Evolutionary conservation across 2,113 vertebrate genomes (phyloP), one percentile per base, ranked within the genome.

Genomic region (Hymenochirus boettgeri): DNA sequence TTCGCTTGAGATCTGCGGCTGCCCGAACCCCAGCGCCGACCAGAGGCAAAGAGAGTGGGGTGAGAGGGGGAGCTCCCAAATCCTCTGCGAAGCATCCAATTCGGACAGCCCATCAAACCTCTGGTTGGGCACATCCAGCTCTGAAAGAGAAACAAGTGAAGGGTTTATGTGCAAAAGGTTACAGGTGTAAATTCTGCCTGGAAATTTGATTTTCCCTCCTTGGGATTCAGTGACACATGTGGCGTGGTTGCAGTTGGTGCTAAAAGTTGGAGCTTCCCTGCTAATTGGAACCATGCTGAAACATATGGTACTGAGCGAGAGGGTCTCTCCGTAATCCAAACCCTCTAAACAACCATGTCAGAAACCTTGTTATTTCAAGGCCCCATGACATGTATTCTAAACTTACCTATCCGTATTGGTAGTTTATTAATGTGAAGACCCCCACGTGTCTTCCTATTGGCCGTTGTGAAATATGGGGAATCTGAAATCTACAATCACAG

Each of bases 61-160:
- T 80, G n/a, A 82, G 72, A 1, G 72, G 75, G 24, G 71, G 55
- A 2, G 63, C 63, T 66, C 63, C 63, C 42, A 66, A 39, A 66
- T 55, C 51, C 67, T 15, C 71, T 77, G 75, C 11, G 75, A 55
- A 54, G 74, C 67, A 15, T 93, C 92, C 71, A 89, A 48, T 0
- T 56, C 1, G 90, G 80, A 90, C 62, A 89, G 69, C 4, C 87
- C 79, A 25, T 88, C 75, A 70, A 87, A 79, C 53, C 81, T 79
- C 73, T 75, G 60, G 74, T 58, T 13, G n/a, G 54, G 22, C 3
- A 86, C 75, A 33, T 94, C 92, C 89, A 73, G 35, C 46, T 57
- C 58, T 61, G 19, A 42, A 24, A 47, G 35, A 56, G 9, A 19
- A 7, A 18, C 3, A 39, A 78, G 81, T 27, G 69, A 63, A 81